Conservation (phyloP, 2,113 vertebrate species). For the Ameiurus melas region DNA sequence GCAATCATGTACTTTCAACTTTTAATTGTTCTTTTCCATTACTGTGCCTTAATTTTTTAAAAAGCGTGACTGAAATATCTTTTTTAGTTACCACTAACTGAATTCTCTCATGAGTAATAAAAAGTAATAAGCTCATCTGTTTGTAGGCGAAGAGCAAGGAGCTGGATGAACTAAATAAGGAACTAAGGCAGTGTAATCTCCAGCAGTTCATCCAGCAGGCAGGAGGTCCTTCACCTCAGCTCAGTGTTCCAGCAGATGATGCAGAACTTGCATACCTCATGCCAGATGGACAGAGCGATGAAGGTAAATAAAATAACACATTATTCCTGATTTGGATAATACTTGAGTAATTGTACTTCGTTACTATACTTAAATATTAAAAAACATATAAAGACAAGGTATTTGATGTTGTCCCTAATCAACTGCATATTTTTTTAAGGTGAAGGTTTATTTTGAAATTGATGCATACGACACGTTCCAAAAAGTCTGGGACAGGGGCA, state of each 20-base stretch:
- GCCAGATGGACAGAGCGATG: conserved; percentile 53
- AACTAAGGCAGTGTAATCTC: conserved; percentile 89
- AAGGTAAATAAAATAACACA: conserved; percentile 38
- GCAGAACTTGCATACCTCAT: conserved; percentile 41
- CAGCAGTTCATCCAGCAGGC: conserved; percentile 93
- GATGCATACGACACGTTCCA: no score
- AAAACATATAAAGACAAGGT: no score
- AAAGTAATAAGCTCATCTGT: conserved; percentile 38
- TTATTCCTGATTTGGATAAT: not conserved
- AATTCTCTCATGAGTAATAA: not conserved
- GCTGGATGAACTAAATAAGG: conserved; percentile 86
- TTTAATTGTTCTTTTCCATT: not conserved
- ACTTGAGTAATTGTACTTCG: not conserved
- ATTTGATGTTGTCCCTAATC: no score
- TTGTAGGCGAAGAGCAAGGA: conserved; percentile 77
- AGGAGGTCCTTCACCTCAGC: conserved; percentile 57
- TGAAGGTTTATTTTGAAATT: no score
- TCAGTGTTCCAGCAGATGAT: conserved; percentile 50
- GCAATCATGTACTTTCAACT: not conserved
- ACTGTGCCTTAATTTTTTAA: not conserved
- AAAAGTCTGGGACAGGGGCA: no score
- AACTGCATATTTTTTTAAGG: no score
- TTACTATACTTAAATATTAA: not conserved
- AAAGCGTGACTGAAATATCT: not conserved
- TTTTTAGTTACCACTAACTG: not conserved